Base-by-base conservation (phyloP, 2,797 vertebrate genomes). In the Takifugu ocellatus region DNA sequence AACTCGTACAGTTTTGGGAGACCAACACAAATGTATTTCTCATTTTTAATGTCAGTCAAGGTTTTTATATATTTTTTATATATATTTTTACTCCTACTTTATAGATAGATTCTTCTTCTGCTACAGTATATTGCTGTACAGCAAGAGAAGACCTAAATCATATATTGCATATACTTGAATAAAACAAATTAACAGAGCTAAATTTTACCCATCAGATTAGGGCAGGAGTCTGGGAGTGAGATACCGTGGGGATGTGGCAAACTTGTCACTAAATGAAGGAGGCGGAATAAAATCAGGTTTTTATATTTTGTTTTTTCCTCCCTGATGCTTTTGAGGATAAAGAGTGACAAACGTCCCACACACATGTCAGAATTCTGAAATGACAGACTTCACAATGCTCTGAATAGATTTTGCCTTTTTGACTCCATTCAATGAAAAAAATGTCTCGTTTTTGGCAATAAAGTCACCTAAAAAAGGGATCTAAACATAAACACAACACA, bases 401-500 rank as follows among this genome's bases (percentile, higher is more conserved):
- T 66, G 60, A 74, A 75, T 77, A 43, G 5, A 59, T 78, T 27
- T 42, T 0, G 8, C 54, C 49, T 49, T 53, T 51, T 49, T 46
- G 16, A 21, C 16, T 21, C 44, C 48, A 10, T 59, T 53, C 27
- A 48, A 6, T 16, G 44, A 54, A 62, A 72, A 56, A 59, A 56
- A 59, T 51, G 63, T 59, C 47, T 8, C 69, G 70, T 71, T 83
- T 70, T 45, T 53, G 74, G 68, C 51, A 52, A 66, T 44, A 56
- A 66, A 79, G 68, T 79, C 70, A 61, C 77, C 61, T 77, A 60
- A 46, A 71, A 53, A 80, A 83, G 77, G 63, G 53, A 1, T 75
- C 65, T 70, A 74, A 83, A 80, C 76, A 83, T 64, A 74, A 80
- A 77, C 27, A 45, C 24, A 0, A 14, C 70, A 65, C 67, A 71